Evolutionary conservation across 2,113 vertebrate genomes (phyloP).

Genomic region (Peromyscus maniculatus): DNA sequence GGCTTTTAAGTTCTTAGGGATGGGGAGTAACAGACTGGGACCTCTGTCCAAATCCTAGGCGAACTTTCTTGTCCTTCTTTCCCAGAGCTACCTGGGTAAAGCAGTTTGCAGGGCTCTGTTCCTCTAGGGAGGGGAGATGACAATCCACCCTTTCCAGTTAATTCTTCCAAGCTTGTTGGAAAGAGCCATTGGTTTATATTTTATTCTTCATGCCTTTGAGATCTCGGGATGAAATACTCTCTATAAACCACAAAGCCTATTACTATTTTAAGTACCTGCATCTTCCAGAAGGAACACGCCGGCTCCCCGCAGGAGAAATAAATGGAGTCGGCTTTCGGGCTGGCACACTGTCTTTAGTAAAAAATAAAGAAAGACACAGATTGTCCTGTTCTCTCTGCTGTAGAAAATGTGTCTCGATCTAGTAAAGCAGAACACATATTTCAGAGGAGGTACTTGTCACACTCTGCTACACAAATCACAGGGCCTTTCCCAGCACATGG

Average conservation of each 20-base stretch:
- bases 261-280: slow-evolving; percentile 77
- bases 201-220: slow-evolving; percentile 69
- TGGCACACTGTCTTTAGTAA: slow-evolving; percentile 67
- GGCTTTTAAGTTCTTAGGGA: slow-evolving; percentile 7
- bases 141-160: slow-evolving; percentile 20
- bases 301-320: slow-evolving; percentile 80
- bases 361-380: slow-evolving; percentile 72
- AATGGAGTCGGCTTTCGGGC: slow-evolving; percentile 74
- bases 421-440: slow-evolving; percentile 40
- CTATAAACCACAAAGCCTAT: slow-evolving; percentile 72
- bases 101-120: background rate
- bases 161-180: slow-evolving; percentile 67
- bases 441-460: background rate
- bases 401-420: slow-evolving; percentile 64
- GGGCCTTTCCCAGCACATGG: background rate
- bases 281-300: slow-evolving; percentile 56
- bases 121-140: slow-evolving; percentile 17
- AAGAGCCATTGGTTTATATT: slow-evolving; percentile 67
- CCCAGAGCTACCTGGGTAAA: slow-evolving; percentile 7
- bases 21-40: background rate
- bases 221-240: slow-evolving; percentile 73
- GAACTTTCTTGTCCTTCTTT: background rate
- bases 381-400: slow-evolving; percentile 61
- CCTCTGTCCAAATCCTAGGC: background rate
- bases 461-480: background rate